Conservation (phyloP, 2,113 vertebrate species). For the Ptychochromis oligacanthus region DNA sequence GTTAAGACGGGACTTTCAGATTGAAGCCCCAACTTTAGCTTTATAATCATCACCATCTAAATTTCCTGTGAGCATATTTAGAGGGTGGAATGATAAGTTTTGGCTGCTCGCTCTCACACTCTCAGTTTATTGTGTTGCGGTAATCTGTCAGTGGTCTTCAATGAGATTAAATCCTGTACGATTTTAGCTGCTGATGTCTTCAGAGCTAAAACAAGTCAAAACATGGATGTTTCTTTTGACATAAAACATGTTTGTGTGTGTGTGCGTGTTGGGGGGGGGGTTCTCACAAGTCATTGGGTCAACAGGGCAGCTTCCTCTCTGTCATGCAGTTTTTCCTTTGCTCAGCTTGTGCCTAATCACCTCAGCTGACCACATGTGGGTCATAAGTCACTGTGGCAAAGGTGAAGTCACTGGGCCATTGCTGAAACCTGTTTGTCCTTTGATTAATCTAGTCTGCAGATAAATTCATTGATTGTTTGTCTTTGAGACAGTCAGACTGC, state of each 20-base stretch:
- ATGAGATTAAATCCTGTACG: no score
- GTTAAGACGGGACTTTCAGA: no score
- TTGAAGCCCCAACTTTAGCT: no score
- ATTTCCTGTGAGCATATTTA: no score
- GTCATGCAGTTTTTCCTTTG: neutral
- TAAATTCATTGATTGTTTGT: neutral
- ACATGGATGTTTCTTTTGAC: neutral
- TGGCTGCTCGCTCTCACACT: no score
- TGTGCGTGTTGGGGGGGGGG: neutral
- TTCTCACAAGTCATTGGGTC: neutral
- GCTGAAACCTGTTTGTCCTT: neutral
- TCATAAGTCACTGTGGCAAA: constrained; percentile 52
- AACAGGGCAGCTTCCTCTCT: neutral
- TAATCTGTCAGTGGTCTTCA: no score
- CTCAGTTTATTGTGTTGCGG: no score
- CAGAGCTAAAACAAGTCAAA: no score
- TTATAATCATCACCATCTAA: no score
- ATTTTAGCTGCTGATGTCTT: no score
- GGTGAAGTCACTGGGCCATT: constrained; percentile 7
- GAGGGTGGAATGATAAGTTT: no score
- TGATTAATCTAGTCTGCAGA: neutral
- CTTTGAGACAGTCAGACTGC: neutral
- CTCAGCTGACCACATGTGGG: constrained; percentile 29
- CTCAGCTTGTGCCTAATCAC: constrained; percentile 38
- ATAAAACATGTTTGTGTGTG: no score